These are phyloP conservation scores for Boloria selene DNA, from an alignment of 2,888 invertebrate genomes.

Conservation along the genomic window DNA sequence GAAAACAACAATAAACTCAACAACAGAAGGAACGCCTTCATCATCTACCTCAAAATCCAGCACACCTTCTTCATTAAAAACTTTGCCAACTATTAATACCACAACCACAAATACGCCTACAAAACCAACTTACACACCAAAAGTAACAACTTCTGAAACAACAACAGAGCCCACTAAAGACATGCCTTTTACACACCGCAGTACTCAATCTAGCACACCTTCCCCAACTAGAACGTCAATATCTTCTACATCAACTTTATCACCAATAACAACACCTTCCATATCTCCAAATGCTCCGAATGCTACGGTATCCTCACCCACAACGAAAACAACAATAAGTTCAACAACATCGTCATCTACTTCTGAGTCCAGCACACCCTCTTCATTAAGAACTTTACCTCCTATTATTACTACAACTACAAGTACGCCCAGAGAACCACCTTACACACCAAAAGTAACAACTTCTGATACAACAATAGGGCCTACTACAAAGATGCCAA, in stretches of 20 bases:
- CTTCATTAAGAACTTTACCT: too few relatives aligned
- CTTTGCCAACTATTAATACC: slow-evolving; percentile 5
- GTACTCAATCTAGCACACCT: neutral
- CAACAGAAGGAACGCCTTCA: neutral
- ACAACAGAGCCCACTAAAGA: neutral
- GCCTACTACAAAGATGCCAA: neutral
- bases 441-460: slow-evolving; percentile 1
- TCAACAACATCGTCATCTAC: slow-evolving; percentile 1
- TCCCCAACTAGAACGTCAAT: neutral
- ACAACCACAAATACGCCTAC: slow-evolving; percentile 8
- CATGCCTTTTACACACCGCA: slow-evolving; percentile 4
- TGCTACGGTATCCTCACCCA: slow-evolving; percentile 1
- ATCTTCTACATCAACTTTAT: slow-evolving; percentile 1
- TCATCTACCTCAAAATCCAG: neutral
- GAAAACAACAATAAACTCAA: too few relatives aligned
- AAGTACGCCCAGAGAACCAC: neutral
- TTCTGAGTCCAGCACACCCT: neutral
- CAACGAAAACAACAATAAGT: neutral
- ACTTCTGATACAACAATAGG: slow-evolving; percentile 1
- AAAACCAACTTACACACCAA: neutral
- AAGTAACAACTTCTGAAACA: neutral
- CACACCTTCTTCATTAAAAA: slow-evolving; percentile 11
- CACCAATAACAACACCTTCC: slow-evolving; percentile 1
- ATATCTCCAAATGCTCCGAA: neutral
- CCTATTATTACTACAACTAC: neutral